These are phyloP conservation scores for Dryobotodes eremita DNA, from an alignment of 2,888 invertebrate species.

Conservation along the genomic window DNA sequence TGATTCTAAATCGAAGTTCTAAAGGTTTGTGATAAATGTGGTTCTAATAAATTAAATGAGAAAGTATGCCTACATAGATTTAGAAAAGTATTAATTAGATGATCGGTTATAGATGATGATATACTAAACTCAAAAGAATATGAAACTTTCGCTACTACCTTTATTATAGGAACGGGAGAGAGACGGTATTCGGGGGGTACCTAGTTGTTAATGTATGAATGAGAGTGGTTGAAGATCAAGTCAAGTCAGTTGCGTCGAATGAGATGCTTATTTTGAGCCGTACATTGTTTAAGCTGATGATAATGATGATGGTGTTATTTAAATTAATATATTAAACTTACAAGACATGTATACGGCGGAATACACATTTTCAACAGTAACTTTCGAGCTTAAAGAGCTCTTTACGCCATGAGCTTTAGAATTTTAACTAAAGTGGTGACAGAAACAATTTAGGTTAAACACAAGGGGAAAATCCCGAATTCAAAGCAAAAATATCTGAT, in stretches of 20 bases:
- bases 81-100: not conserved
- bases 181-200: too few species aligned
- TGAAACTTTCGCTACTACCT: not conserved
- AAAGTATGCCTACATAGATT: not conserved
- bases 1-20: not conserved
- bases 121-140: conserved; percentile 2
- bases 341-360: not conserved
- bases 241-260: not conserved
- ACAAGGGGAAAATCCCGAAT: not conserved
- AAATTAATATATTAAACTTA: conserved; percentile 15
- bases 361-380: conserved; percentile 10
- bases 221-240: not conserved
- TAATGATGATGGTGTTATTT: not conserved
- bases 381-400: not conserved
- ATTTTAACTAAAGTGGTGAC: not conserved
- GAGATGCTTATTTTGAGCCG: not conserved
- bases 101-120: not conserved
- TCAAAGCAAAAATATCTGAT: not conserved
- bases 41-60: not conserved
- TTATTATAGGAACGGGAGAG: not conserved
- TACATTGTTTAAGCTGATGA: not conserved
- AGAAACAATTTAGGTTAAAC: not conserved
- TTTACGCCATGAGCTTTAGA: not conserved
- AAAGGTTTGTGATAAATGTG: conserved; percentile 8
- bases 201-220: not conserved